Percentiles rank a stretch among this genome's conserved stretches.
phyloP scores from a whole-genome alignment of 2,888 invertebrate species.

The Tinea trinotella region DNA sequence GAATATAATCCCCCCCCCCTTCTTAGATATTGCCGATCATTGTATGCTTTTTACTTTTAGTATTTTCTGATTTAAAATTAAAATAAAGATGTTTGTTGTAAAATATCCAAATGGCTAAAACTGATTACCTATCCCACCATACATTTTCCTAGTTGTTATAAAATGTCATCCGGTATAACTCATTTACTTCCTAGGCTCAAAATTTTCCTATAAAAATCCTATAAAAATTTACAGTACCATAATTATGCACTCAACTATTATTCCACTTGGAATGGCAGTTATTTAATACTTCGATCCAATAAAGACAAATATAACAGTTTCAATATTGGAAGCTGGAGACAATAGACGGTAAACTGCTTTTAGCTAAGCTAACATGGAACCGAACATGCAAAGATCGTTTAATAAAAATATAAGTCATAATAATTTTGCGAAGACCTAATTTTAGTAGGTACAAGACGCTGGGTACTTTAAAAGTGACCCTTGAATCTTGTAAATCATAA shows the following conservation, averaged over 20 bases:
- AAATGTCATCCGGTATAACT: no score
- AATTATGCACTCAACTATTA: constrained; percentile 4
- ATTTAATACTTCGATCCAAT: neutral
- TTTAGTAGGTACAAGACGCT: neutral
- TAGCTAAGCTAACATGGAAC: constrained; percentile 13
- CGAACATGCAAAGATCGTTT: neutral
- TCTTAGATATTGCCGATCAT: no score
- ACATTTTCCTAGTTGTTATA: no score
- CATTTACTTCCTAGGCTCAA: neutral
- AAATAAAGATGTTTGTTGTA: no score
- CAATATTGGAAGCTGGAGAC: constrained; percentile 5
- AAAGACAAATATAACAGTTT: constrained; percentile 8
- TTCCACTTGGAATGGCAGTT: neutral
- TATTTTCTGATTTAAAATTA: no score
- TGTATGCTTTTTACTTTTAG: no score
- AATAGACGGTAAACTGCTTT: constrained; percentile 10
- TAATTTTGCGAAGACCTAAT: constrained; percentile 14
- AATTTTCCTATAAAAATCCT: constrained; percentile 9
- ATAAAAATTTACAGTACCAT: neutral
- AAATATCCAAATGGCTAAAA: no score
- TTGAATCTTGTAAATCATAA: constrained; percentile 58
- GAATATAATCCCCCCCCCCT: no score
- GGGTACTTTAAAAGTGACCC: constrained; percentile 60
- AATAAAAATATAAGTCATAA: constrained; percentile 2
- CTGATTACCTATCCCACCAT: no score